Conservation (phyloP, 2,888 invertebrate genomes). For the Synergus japonicus region DNA sequence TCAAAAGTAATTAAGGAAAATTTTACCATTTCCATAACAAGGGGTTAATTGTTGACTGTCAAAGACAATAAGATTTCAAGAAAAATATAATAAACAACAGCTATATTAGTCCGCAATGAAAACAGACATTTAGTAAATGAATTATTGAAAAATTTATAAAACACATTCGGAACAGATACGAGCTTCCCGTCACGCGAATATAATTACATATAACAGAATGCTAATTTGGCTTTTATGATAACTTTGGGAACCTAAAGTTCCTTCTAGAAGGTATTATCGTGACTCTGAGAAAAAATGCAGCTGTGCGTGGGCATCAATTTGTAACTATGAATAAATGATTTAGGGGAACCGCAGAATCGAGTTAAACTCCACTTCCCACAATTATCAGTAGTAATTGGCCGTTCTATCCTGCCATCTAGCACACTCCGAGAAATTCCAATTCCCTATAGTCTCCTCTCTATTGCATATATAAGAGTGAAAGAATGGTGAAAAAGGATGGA, state of each 20-base stretch:
- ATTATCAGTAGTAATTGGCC: neutral
- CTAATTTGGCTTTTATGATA: neutral
- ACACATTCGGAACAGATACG: neutral
- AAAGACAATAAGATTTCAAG: neutral
- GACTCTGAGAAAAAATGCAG: neutral
- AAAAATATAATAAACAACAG: neutral
- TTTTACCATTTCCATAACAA: neutral
- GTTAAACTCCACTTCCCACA: neutral
- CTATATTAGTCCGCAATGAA: no score
- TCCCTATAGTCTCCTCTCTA: no score
- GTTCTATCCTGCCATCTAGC: neutral
- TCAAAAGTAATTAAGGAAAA: neutral
- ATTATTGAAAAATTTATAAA: no score
- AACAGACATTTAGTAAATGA: no score
- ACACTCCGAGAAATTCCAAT: constrained; percentile 3
- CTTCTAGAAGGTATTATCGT: neutral
- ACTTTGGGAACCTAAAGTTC: neutral
- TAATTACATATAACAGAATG: neutral
- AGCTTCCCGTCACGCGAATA: neutral
- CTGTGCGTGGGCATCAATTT: neutral
- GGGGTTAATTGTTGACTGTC: neutral
- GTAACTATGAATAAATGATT: neutral
- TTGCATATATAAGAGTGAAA: neutral
- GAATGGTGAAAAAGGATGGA: neutral
- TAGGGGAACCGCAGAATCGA: neutral